phyloP scores from a whole-genome alignment of 2,113 vertebrate genomes.

The Brachypodius melanocephalos region DNA sequence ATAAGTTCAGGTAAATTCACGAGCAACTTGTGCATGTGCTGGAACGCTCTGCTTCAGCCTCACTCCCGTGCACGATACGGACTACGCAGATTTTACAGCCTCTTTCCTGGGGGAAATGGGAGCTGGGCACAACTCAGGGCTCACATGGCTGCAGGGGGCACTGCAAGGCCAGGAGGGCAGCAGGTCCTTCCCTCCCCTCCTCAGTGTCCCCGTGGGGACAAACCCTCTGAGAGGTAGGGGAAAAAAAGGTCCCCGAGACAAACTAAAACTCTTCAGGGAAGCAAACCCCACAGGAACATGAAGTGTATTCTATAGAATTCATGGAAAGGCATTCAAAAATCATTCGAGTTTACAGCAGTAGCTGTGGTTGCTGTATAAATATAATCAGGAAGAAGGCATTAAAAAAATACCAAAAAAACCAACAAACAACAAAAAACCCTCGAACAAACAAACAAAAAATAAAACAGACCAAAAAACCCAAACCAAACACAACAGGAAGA shows the following conservation, averaged over 20 bases:
- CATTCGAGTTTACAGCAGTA: neutral
- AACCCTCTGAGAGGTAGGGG: neutral
- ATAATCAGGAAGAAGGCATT: neutral
- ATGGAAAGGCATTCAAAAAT: neutral
- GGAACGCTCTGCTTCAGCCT: neutral
- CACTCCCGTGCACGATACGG: accelerated
- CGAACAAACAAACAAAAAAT: neutral
- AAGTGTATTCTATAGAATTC: neutral
- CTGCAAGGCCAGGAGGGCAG: conserved; percentile 4
- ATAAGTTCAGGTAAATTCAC: accelerated
- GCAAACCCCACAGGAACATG: neutral
- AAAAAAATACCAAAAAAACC: too few species aligned
- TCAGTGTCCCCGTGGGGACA: accelerated
- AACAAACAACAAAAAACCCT: too few species aligned
- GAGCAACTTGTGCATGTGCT: accelerated
- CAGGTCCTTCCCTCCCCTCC: neutral
- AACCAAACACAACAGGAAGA: neutral
- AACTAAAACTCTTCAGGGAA: neutral
- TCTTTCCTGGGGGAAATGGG: accelerated
- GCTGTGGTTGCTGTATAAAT: neutral
- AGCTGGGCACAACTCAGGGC: neutral
- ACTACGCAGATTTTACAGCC: too few species aligned
- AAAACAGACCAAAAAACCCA: neutral
- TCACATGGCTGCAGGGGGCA: neutral
- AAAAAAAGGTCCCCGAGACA: neutral